These are phyloP conservation scores for Capricornis sumatraensis DNA, from an alignment of 2,113 vertebrate species.

Conservation along the genomic window DNA sequence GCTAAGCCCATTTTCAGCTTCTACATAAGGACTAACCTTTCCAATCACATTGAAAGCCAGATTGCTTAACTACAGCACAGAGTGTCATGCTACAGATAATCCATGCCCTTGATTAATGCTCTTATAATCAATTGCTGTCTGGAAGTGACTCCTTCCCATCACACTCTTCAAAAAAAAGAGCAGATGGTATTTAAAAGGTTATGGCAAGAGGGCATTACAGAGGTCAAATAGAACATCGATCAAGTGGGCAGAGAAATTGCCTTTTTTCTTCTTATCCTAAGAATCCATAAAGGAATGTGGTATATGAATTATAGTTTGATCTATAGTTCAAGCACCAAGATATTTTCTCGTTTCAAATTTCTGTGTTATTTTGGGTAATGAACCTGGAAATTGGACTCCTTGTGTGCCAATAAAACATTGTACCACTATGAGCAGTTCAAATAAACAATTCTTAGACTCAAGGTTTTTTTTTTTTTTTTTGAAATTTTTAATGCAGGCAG, in stretches of 20 bases:
- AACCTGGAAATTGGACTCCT: conserved; percentile 86
- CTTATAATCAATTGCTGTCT: conserved; percentile 97
- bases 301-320: conserved; percentile 84
- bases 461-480: conserved; percentile 23
- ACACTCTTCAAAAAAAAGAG: conserved; percentile 88
- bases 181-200: conserved; percentile 97
- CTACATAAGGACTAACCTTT: conserved; percentile 88
- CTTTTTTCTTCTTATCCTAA: conserved; percentile 80
- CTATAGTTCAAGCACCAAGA: conserved; percentile 80
- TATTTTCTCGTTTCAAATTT: conserved; percentile 86
- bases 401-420: conserved; percentile 80
- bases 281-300: conserved; percentile 80
- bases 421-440: conserved; percentile 60
- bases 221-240: conserved; percentile 92
- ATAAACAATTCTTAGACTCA: conserved; percentile 72
- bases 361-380: conserved; percentile 86
- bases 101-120: conserved; percentile 95
- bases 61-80: conserved; percentile 94
- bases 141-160: conserved; percentile 90
- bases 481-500: conserved; percentile 28
- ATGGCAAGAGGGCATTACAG: conserved; percentile 82
- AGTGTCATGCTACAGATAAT: conserved; percentile 90
- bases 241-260: conserved; percentile 87
- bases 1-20: conserved; percentile 74
- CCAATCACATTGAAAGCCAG: conserved; percentile 90